Evolutionary conservation across 2,888 invertebrate species (phyloP), one percentile per base, ranked within the genome.

Genomic region (Apotomis capreana): DNA sequence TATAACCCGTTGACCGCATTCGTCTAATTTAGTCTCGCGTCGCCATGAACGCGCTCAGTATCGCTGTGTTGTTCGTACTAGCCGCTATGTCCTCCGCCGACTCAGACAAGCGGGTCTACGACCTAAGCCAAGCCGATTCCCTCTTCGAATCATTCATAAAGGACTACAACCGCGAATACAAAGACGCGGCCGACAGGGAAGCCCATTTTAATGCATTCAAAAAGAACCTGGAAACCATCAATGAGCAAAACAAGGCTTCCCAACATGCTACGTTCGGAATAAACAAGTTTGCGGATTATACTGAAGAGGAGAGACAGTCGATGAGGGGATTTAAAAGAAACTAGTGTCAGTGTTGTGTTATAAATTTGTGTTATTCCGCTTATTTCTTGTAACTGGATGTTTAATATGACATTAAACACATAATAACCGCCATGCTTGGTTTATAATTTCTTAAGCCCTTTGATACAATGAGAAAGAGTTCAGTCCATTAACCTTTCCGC

Each of bases 221-320:
- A 55, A n/a, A 55, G 26, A 71, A 57, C 26, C 9, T 71, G 10
- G 49, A 55, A 15, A 5, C 3, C 10, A 71, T 71, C 49, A 71
- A 71, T 49, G 37, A 12, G 4, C 55, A 57, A 3, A 71, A 67
- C 70, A 44, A 60, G 12, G 13, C 36, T 9, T 58, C 62, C 40
- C 57, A 63, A 10, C 6, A 46, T 36, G 77, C 77, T 1, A 75
- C 73, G 4, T 77, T 60, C 36, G 76, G 68, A 40, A 75, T 78
- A 26, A 76, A 78, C 62, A 76, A 76, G 52, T 76, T 76, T 58
- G 75, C 76, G 0, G 79, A 79, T 57, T 77, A 76, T 60, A 79
- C 77, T 0, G 51, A 57, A 2, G 73, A 74, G 0, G 78, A 79
- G 26, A 74, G 26, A 37, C 69, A 74, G 54, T 8, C 15, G 6